phyloP scores from a whole-genome alignment of 2,113 vertebrate species.

The Holacanthus passer region DNA sequence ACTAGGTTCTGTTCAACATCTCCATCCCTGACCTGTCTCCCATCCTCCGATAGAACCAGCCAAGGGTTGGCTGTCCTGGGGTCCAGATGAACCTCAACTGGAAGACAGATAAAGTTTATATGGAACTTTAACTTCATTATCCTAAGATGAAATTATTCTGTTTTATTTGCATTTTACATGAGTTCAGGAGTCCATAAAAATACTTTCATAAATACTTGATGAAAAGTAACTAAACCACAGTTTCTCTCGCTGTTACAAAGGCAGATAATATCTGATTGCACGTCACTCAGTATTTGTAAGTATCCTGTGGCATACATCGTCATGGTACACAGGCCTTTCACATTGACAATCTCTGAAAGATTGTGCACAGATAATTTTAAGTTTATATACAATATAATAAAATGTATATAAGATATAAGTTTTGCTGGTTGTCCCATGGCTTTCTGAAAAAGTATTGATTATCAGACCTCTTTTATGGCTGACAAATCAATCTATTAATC shows the following conservation, averaged over 20 bases:
- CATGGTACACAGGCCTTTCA: no score
- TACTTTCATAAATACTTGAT: not conserved
- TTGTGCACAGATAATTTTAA: no score
- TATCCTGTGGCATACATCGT: no score
- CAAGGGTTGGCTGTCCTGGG: constrained; percentile 80
- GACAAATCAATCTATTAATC: not conserved
- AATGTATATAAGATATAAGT: no score
- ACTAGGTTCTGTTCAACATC: constrained; percentile 58
- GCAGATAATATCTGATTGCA: not conserved
- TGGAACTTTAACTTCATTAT: not conserved
- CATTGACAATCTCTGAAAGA: no score
- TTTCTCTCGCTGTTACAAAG: not conserved
- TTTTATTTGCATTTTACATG: not conserved
- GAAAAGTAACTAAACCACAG: not conserved
- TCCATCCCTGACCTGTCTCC: constrained; percentile 73
- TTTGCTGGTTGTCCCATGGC: not conserved
- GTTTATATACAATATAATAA: no score
- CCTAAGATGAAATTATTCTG: not conserved
- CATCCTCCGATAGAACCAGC: constrained; percentile 75
- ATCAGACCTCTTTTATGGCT: not conserved
- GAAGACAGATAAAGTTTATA: constrained; percentile 6
- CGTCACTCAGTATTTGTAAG: not conserved
- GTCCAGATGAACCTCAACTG: constrained; percentile 79
- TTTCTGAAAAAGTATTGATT: not conserved
- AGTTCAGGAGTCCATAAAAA: not conserved